Base-by-base conservation (phyloP, 2,113 vertebrate genomes). In the Perca schrenkii region DNA sequence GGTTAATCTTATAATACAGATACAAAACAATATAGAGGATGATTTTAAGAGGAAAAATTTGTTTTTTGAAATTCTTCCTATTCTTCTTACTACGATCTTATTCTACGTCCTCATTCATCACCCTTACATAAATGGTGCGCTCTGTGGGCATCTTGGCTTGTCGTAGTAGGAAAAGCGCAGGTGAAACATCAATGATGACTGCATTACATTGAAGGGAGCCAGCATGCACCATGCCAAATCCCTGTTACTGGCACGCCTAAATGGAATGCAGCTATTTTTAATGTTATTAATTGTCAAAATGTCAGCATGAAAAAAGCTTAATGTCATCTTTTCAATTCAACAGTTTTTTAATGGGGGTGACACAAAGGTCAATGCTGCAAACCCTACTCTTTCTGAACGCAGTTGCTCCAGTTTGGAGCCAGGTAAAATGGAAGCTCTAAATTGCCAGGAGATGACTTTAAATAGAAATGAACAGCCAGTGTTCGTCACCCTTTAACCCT, bases 1-100 rank as follows among this genome's bases (percentile, higher is more conserved):
- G 72, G 71, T 75, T 89, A 65, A 90, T 90, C 77, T 79, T 79
- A 6, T 84, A 88, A 79, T 83, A 60, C 71, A 74, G 54, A 83
- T 31, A 78, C 43, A 61, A 87, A 88, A 66, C 28, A 56, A 63
- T 31, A 63, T 31, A 66, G 25, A 50, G 40, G 19, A 65, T 53
- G 17, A n/a, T 56, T 84, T 72, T 17, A 34, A 65, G 60, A 72
- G 36, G 22, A 19, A 56, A n/a, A 28, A 49, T 4, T 3, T 31
- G 4, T 49, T 31, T 60, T 17, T 64, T 71, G 12, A 22, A 70
- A 76, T 34, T 8, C 43, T 13, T 58, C 43, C 52, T 4, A 10
- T 64, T 63, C 13, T 63, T 56, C 28, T 49, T 34, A 43, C 50
- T 57, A 22, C 40, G 25, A 56, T 19, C 25, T 21, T 50, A 50